Percentiles rank a stretch among this genome's conserved stretches.
phyloP scores from a whole-genome alignment of 1,140 invertebrate genomes.

The Drosophila pallidifrons region DNA sequence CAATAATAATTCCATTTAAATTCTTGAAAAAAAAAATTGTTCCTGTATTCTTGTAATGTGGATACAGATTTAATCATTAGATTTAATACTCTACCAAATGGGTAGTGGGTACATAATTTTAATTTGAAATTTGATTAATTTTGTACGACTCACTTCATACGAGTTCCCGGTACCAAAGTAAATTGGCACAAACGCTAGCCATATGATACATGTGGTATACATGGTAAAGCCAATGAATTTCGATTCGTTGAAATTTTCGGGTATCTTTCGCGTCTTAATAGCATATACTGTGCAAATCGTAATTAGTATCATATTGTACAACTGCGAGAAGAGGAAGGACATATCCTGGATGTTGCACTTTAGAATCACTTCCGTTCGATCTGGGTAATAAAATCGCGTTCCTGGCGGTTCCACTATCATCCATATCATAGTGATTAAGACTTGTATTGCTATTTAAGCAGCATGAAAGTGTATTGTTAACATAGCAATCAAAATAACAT shows the following conservation, averaged over 20 bases:
- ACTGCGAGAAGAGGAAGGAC: constrained; percentile 91
- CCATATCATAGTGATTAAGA: constrained; percentile 89
- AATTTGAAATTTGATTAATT: constrained; percentile 6
- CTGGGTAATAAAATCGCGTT: constrained; percentile 87
- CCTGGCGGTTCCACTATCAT: constrained; percentile 89
- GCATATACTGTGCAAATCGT: constrained; percentile 93
- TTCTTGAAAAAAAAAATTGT: no score
- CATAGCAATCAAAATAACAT: neutral
- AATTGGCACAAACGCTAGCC: constrained; percentile 95
- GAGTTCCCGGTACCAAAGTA: constrained; percentile 91
- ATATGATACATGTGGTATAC: constrained; percentile 95
- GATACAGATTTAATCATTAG: no score
- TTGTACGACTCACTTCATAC: constrained; percentile 80
- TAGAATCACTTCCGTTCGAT: constrained; percentile 87
- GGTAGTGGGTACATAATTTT: neutral
- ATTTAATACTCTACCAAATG: no score
- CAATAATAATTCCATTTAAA: no score
- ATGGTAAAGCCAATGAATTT: constrained; percentile 94
- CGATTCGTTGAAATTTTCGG: constrained; percentile 95
- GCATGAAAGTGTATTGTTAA: constrained; percentile 1
- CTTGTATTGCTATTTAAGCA: constrained; percentile 87
- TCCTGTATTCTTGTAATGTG: no score
- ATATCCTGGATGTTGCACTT: constrained; percentile 90
- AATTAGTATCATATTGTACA: constrained; percentile 92
- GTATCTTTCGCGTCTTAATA: constrained; percentile 93